Evolutionary conservation across 2,113 vertebrate genomes (phyloP).

Genomic region (Malurus melanocephalus): DNA sequence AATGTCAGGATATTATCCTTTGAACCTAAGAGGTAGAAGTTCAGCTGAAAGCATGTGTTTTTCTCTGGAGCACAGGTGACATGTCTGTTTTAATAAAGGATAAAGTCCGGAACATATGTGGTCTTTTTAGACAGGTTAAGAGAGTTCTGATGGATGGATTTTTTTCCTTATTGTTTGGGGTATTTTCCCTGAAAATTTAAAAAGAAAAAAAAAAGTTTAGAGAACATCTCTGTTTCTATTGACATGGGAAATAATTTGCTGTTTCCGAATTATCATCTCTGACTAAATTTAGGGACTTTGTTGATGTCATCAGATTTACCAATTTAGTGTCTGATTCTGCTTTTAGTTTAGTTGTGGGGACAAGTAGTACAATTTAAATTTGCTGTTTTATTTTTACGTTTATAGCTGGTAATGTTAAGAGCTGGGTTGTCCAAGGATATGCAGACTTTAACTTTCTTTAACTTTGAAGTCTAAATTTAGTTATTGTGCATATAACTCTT

Average conservation of each 20-base stretch:
- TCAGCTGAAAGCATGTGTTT: background rate
- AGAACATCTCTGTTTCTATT: constrained; percentile 13
- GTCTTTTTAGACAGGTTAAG: background rate
- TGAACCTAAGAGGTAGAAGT: background rate
- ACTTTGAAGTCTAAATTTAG: background rate
- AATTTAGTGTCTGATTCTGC: background rate
- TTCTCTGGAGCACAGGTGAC: background rate
- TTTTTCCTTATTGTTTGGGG: background rate
- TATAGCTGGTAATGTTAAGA: background rate
- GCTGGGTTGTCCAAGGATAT: background rate
- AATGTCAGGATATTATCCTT: background rate
- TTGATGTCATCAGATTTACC: background rate
- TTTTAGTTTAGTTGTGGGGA: background rate
- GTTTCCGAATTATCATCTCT: constrained; percentile 5
- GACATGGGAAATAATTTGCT: constrained; percentile 10
- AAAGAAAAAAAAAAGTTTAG: background rate
- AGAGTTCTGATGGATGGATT: background rate
- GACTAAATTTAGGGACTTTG: background rate
- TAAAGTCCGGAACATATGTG: background rate
- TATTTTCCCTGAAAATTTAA: background rate
- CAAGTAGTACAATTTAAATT: background rate
- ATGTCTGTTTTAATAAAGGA: background rate
- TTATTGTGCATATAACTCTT: background rate
- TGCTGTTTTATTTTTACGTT: background rate
- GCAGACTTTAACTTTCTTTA: background rate